phyloP scores from a whole-genome alignment of 2,113 vertebrate genomes.

The Micronycteris hirsuta region DNA sequence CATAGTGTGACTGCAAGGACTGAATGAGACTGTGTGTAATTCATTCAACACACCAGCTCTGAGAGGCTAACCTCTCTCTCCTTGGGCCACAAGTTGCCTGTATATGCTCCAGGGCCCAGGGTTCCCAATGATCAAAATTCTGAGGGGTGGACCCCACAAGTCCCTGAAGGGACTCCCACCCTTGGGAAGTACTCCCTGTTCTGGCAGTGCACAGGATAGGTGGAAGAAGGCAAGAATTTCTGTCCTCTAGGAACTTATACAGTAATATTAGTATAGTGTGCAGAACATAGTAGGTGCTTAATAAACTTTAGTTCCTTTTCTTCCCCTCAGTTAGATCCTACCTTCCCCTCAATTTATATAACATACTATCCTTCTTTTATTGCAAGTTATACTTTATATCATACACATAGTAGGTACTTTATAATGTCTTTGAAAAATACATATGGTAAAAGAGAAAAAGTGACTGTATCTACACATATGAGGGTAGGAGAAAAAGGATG shows the following conservation, averaged over 20 bases:
- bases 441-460: neutral
- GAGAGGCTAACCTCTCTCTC: neutral
- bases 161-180: neutral
- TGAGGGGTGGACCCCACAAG: neutral
- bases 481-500: neutral
- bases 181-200: neutral
- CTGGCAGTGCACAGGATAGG: neutral
- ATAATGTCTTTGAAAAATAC: neutral
- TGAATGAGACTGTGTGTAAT: neutral
- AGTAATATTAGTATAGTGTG: neutral
- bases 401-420: neutral
- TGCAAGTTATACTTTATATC: neutral
- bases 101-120: neutral
- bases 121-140: neutral
- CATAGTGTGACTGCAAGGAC: neutral
- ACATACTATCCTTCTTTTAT: neutral
- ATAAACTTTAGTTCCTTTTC: neutral
- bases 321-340: neutral
- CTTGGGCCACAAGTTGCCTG: neutral
- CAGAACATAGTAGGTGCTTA: neutral
- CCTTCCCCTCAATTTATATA: neutral
- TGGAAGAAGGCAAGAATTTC: neutral
- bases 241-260: neutral
- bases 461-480: neutral
- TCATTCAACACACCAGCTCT: neutral